Base-by-base conservation (phyloP, 2,797 vertebrate species). In the Eleutherodactylus coqui region DNA sequence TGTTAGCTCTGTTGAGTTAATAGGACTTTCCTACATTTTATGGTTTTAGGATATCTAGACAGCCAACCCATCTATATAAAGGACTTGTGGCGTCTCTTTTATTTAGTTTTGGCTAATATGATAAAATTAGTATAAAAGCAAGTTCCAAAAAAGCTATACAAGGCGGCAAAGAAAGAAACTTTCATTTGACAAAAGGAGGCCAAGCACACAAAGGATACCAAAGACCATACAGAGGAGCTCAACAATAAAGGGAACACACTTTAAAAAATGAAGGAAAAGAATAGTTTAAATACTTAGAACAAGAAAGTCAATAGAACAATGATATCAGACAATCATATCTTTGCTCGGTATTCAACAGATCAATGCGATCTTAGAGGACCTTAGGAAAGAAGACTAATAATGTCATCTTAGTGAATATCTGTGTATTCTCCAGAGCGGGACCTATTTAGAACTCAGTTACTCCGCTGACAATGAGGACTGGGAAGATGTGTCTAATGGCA, bases 271-370 rank as follows among this genome's bases (percentile, higher is more conserved):
- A 64, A 76, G 29, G 72, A 67, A 62, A 47, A 75, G 41, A 76
- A 84, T 75, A 49, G 55, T 60, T 32, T 76, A 84, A 76, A 84
- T 62, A 76, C 36, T 55, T 82, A 73, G 80, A 82, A 73, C 69
- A 83, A 75, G 81, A 58, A 83, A 83, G 69, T 36, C 72, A 32
- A 83, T 75, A 83, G 51, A 79, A 79, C 55, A 79, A 82, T 82
- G 32, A 58, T 70, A 82, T 27, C 21, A 38, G 67, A 75, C 51
- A 73, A 73, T 83, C 41, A 80, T 64, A 58, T 83, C 55, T 83
- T 73, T 73, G 69, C 55, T 83, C 36, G 5, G 51, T 83, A 69
- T 58, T 73, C 51, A 73, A 41, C 36, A 83, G 51, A 73, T 83
- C 69, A 75, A 83, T 83, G 69, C 58, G 69, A 55, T 73, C 69